phyloP scores from a whole-genome alignment of 2,888 invertebrate species.

The Glyphotaelius pellucidus region DNA sequence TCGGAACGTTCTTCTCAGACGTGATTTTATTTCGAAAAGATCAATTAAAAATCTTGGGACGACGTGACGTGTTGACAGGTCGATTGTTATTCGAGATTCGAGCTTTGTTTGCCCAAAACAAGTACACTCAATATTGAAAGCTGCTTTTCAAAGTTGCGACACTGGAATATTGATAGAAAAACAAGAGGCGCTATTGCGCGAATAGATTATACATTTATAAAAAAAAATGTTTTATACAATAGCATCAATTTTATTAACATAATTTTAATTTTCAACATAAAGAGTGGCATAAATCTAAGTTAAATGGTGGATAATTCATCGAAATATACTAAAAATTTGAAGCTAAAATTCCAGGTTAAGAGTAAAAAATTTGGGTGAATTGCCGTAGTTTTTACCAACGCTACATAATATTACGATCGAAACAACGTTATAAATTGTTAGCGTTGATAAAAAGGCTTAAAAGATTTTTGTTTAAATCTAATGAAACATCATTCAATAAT shows the following conservation, averaged over 20 bases:
- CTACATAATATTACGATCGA: no score
- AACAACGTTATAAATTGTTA: background rate
- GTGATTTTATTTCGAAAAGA: conserved; percentile 12
- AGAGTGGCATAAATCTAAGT: no score
- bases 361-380: no score
- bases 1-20: conserved; percentile 11
- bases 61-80: conserved; percentile 9
- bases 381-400: no score
- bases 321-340: no score
- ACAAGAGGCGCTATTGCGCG: background rate
- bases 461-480: background rate
- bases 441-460: background rate
- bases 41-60: conserved; percentile 15
- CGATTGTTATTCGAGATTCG: conserved; percentile 17
- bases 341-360: no score
- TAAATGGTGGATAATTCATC: no score
- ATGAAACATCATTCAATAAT: background rate
- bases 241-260: no score
- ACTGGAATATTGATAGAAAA: background rate
- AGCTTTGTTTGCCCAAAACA: background rate
- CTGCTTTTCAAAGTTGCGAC: background rate
- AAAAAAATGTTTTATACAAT: no score
- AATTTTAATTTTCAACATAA: background rate
- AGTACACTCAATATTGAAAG: background rate
- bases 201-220: background rate